Base-by-base conservation (phyloP, 2,888 invertebrate species). In the Baronia brevicornis region DNA sequence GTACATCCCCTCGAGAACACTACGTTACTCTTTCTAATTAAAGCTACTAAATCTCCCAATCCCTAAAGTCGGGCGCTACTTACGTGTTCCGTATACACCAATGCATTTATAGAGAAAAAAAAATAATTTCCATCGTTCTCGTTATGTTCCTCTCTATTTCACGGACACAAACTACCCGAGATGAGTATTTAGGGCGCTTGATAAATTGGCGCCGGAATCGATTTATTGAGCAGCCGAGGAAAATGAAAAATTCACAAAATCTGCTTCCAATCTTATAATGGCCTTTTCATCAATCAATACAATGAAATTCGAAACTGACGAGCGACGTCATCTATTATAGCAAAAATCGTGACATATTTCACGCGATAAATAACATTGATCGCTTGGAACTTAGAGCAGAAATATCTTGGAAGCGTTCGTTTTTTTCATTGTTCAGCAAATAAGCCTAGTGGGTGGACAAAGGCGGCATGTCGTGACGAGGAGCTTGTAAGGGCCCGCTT, bases 381-480 rank as follows among this genome's bases (percentile, higher is more conserved):
- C 26, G 36, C 48, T 51, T 60, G 47, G 48, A 52, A 48, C 55
- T 62, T 64, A 50, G 51, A 60, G 55, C 58, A 59, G 63, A 70
- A 74, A 71, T 71, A 63, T 58, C 66, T 62, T 44, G 59, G 60
- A 63, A 58, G 61, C 66, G 74, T 77, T 75, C 69, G 71, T 71
- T 66, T 78, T 80, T 78, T 77, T 67, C 78, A 77, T 80, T 80
- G 82, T 79, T 82, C 82, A 82, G 80, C 80, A 80, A 82, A 80
- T 80, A 79, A 82, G 79, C 73, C 75, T 80, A 79, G 82, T 79
- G 79, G 77, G 64, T 69, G 75, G 78, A 82, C 82, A 82, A 82
- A 80, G 79, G 79, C 78, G 70, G 71, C 66, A 67, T 66, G 74
- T 71, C 74, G 74, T 56, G 66, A 61, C 67, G 69, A 70, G 66